phyloP scores from a whole-genome alignment of 1,140 invertebrate genomes.

The Lepidurus packardi region DNA sequence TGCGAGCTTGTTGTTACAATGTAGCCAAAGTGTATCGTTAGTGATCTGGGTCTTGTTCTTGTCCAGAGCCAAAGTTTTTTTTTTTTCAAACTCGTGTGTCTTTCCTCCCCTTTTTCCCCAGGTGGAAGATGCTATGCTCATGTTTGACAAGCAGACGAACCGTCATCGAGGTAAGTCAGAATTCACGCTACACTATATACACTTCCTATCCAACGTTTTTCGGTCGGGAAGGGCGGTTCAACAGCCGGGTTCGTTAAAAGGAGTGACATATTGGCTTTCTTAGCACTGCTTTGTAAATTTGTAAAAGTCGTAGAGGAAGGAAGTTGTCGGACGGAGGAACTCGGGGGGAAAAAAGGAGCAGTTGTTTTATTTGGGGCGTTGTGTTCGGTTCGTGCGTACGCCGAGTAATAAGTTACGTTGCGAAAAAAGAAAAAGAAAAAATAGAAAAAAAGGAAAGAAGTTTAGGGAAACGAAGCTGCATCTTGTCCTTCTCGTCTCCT shows the following conservation, averaged over 20 bases:
- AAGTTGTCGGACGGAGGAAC: no score
- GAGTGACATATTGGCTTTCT: no score
- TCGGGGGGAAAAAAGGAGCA: no score
- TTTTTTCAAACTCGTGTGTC: neutral
- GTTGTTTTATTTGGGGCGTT: neutral
- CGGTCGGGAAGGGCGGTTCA: no score
- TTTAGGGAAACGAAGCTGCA: neutral
- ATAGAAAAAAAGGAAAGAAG: neutral
- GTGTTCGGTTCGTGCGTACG: neutral
- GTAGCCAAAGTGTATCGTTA: neutral
- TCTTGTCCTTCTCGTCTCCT: neutral
- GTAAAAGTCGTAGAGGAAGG: no score
- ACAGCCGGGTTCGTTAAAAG: no score
- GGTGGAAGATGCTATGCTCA: conserved; percentile 99
- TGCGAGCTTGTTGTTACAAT: neutral
- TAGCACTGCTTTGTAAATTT: no score
- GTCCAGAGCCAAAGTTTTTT: conserved; percentile 24
- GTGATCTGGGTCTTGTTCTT: neutral
- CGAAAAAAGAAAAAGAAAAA: neutral
- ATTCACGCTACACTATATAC: neutral
- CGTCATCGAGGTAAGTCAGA: conserved; percentile 95
- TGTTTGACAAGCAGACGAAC: conserved; percentile 99
- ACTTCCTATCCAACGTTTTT: neutral
- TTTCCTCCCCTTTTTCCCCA: conserved; percentile 58
- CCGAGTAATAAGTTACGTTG: neutral